Conservation (phyloP, 2,888 invertebrate genomes). For the Xiphydria camelus region DNA sequence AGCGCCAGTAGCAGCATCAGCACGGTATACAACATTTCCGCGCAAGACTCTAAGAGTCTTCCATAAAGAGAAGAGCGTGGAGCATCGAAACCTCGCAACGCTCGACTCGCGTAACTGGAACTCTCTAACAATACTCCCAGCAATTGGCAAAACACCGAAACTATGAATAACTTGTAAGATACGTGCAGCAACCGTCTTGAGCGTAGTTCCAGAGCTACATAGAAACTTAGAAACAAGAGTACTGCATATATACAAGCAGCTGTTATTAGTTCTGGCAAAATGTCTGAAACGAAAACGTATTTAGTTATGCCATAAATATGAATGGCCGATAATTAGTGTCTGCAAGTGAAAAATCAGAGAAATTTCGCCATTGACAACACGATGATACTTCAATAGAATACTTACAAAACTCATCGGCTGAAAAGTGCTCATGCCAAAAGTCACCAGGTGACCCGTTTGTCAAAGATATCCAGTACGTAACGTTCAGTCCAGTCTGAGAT, state of each 20-base stretch:
- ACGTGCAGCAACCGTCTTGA: slow-evolving; percentile 81
- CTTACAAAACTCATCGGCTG: slow-evolving; percentile 95
- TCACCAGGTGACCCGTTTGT: slow-evolving; percentile 82
- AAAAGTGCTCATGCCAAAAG: slow-evolving; percentile 88
- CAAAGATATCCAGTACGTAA: slow-evolving; percentile 82
- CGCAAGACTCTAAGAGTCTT: slow-evolving; percentile 71
- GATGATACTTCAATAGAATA: slow-evolving; percentile 32
- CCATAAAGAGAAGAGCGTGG: slow-evolving; percentile 61
- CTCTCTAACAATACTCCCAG: slow-evolving; percentile 71
- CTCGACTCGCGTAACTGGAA: slow-evolving; percentile 76
- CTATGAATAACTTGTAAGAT: slow-evolving; percentile 83
- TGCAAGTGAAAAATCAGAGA: too few relatives aligned
- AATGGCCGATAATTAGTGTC: background rate
- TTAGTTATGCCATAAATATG: too few relatives aligned
- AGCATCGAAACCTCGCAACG: slow-evolving; percentile 71
- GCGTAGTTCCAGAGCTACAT: slow-evolving; percentile 76
- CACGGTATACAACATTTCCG: slow-evolving; percentile 76
- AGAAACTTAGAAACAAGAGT: slow-evolving; percentile 71
- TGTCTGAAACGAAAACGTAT: too few relatives aligned
- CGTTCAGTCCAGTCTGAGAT: slow-evolving; percentile 69
- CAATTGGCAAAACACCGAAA: slow-evolving; percentile 73
- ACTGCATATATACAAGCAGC: slow-evolving; percentile 75
- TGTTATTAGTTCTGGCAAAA: slow-evolving; percentile 78
- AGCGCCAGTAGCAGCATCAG: slow-evolving; percentile 82
- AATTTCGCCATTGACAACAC: background rate